phyloP scores from a whole-genome alignment of 2,113 vertebrate species.

The Pelecanus crispus region DNA sequence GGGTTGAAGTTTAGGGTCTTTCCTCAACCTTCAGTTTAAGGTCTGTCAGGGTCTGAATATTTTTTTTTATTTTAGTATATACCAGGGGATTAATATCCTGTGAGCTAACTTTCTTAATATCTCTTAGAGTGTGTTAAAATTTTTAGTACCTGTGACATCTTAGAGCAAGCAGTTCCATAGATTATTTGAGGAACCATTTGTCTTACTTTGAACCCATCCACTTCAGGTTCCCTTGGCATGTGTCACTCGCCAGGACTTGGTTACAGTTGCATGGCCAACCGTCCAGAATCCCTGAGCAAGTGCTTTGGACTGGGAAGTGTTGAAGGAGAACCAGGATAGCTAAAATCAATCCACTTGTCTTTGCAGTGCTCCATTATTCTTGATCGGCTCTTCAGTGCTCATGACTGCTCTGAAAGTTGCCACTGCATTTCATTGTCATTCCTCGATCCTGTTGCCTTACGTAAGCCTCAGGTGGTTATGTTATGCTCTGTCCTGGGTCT shows the following conservation, averaged over 20 bases:
- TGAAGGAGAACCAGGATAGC: neutral
- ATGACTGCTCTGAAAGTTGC: neutral
- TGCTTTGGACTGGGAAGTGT: neutral
- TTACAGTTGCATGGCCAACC: neutral
- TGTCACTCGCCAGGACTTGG: neutral
- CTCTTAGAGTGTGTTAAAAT: neutral
- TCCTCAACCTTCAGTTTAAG: neutral
- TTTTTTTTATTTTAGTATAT: neutral
- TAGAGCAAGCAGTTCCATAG: neutral
- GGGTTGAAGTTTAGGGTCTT: neutral
- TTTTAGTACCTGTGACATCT: neutral
- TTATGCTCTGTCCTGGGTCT: neutral
- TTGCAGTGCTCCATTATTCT: neutral
- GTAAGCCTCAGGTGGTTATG: accelerated
- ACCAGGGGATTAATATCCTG: neutral
- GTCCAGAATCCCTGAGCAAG: neutral
- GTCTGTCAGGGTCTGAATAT: neutral
- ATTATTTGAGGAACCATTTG: neutral
- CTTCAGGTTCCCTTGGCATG: neutral
- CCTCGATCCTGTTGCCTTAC: accelerated
- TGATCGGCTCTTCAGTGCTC: neutral
- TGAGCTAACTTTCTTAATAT: neutral
- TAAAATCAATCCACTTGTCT: neutral
- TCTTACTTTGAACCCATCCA: neutral
- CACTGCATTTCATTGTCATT: neutral